A percentile compares a stretch with the other conserved stretches of the same genome.
Conservation (phyloP, 2,113 vertebrate genomes). For the Entelurus aequoreus region DNA sequence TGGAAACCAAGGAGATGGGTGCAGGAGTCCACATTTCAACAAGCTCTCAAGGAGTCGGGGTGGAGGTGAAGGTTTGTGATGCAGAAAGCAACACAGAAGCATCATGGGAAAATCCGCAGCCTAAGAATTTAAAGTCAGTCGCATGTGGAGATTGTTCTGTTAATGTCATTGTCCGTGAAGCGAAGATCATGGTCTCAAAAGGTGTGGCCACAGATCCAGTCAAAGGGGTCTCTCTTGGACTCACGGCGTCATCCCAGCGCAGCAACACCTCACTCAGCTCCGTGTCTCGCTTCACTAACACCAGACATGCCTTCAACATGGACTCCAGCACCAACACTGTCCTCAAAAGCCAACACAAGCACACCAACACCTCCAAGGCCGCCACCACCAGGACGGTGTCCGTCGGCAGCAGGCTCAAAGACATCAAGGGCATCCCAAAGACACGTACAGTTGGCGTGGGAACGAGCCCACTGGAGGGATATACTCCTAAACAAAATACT, state of each 20-base stretch:
- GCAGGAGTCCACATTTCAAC: constrained; percentile 59
- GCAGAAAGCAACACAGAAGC: constrained; percentile 76
- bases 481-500: constrained; percentile 71
- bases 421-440: constrained; percentile 61
- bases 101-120: not conserved
- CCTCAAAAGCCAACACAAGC: constrained; percentile 76
- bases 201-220: constrained; percentile 71
- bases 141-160: constrained; percentile 80
- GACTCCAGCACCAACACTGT: constrained; percentile 80
- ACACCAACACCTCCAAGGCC: constrained; percentile 76
- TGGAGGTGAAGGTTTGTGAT: constrained; percentile 65
- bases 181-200: constrained; percentile 66
- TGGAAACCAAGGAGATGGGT: constrained; percentile 69
- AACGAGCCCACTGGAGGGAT: constrained; percentile 58
- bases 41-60: constrained; percentile 66
- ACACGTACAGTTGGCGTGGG: constrained; percentile 78
- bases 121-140: constrained; percentile 63
- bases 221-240: constrained; percentile 60
- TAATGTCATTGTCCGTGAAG: constrained; percentile 58
- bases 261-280: constrained; percentile 75
- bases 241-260: constrained; percentile 78
- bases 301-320: constrained; percentile 46
- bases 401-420: constrained; percentile 78
- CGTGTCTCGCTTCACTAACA: constrained; percentile 77
- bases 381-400: constrained; percentile 74